Evolutionary conservation across 2,888 invertebrate species (phyloP).

Genomic region (Eumerus sabulonum): DNA sequence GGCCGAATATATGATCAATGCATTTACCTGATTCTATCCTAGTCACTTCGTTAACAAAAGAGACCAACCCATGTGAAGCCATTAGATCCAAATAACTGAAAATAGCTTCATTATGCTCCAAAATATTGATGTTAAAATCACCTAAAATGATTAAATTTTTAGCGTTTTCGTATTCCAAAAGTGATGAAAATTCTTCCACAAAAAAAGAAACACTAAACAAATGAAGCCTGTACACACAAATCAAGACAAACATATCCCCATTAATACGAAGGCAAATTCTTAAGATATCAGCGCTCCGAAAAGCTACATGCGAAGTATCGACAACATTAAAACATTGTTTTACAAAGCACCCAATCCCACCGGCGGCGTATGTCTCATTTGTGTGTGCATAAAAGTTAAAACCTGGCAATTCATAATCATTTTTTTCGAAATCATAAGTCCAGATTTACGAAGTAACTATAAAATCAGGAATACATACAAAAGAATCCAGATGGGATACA

Average conservation of each 20-base stretch:
- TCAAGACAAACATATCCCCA: slow-evolving; percentile 11
- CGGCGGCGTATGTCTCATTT: slow-evolving; percentile 32
- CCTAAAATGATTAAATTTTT: slow-evolving; percentile 23
- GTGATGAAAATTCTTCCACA: slow-evolving; percentile 12
- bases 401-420: slow-evolving; percentile 15
- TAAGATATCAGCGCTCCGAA: slow-evolving; percentile 17
- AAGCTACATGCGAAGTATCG: slow-evolving; percentile 9
- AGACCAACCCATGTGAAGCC: slow-evolving; percentile 10
- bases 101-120: slow-evolving; percentile 14
- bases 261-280: slow-evolving; percentile 11
- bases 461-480: slow-evolving; percentile 25
- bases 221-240: slow-evolving; percentile 27
- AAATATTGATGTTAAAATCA: slow-evolving; percentile 16
- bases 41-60: slow-evolving; percentile 24
- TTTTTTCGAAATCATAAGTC: slow-evolving; percentile 25
- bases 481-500: slow-evolving; percentile 17
- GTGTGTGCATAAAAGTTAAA: slow-evolving; percentile 17
- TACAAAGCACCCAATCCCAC: slow-evolving; percentile 39
- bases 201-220: slow-evolving; percentile 25
- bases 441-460: slow-evolving; percentile 24
- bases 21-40: slow-evolving; percentile 16
- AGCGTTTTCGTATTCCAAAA: slow-evolving; percentile 13
- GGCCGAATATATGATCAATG: slow-evolving; percentile 5
- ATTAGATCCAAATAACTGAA: slow-evolving; percentile 8
- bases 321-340: neutral